A percentile compares a stretch with the other conserved stretches of the same genome.
These are phyloP conservation scores for Pollenia griseotomentosa DNA, from an alignment of 2,888 invertebrate genomes.

Conservation along the genomic window DNA sequence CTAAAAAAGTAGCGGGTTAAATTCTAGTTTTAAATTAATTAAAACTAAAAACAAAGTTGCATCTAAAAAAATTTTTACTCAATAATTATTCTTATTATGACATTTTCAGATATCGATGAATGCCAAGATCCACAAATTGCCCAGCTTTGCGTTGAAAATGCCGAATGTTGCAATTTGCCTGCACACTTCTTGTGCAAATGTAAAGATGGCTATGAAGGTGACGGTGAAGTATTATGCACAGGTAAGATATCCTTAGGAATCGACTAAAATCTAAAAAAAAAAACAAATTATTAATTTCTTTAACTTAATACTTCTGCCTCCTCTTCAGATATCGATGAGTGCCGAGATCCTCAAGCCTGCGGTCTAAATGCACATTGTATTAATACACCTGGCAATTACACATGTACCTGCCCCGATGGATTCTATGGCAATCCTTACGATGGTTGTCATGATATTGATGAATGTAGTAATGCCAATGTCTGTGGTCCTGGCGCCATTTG, in stretches of 20 bases:
- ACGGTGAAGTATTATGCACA: constrained; percentile 94
- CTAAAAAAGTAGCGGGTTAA: too few species aligned
- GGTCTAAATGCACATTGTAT: constrained; percentile 92
- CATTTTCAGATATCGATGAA: constrained; percentile 93
- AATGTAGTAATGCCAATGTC: constrained; percentile 89
- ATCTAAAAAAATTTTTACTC: background rate
- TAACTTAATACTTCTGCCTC: constrained; percentile 46
- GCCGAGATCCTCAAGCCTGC: constrained; percentile 91
- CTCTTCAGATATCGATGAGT: constrained; percentile 93
- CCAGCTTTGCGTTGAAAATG: constrained; percentile 94
- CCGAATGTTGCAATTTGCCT: constrained; percentile 97
- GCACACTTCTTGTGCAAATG: constrained; percentile 98
- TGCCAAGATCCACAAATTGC: constrained; percentile 94
- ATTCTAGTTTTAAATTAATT: too few species aligned
- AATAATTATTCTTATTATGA: constrained; percentile 5
- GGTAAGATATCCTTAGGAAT: constrained; percentile 85
- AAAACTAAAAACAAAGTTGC: too few species aligned
- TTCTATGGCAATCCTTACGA: constrained; percentile 93
- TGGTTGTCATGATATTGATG: constrained; percentile 92
- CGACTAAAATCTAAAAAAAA: background rate
- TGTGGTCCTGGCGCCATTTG: constrained; percentile 93
- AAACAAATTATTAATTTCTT: background rate
- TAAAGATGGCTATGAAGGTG: constrained; percentile 94
- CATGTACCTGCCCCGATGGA: constrained; percentile 92
- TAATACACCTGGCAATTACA: constrained; percentile 94